Evolutionary conservation across 2,888 invertebrate genomes (phyloP).

Genomic region (Liopterus haemorrhoidalis): DNA sequence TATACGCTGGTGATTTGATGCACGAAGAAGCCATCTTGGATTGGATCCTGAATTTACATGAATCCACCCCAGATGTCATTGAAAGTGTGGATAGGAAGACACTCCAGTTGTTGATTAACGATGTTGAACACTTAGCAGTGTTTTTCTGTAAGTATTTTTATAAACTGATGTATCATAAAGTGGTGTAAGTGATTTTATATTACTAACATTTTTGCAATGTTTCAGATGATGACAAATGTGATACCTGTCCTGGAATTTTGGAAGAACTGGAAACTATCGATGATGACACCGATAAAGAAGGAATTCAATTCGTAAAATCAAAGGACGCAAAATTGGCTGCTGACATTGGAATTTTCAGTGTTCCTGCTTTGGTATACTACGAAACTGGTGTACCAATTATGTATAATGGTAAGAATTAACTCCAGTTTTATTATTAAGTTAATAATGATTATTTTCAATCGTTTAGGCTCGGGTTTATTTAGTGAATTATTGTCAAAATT

Average conservation of each 20-base stretch:
- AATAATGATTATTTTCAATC: not conserved
- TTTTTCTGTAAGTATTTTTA: conserved; percentile 72
- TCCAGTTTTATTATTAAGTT: not conserved
- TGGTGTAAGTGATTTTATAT: conserved; percentile 16
- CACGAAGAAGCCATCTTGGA: conserved; percentile 85
- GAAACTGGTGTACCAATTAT: conserved; percentile 90
- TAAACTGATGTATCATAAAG: conserved; percentile 15
- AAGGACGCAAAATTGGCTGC: conserved; percentile 84
- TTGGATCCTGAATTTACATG: conserved; percentile 82
- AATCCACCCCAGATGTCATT: conserved; percentile 80
- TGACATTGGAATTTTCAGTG: conserved; percentile 86
- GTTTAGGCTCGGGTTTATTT: not conserved
- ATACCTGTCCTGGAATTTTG: conserved; percentile 75
- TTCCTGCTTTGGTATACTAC: conserved; percentile 87
- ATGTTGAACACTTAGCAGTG: conserved; percentile 86
- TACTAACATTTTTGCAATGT: conserved; percentile 15
- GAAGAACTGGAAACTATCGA: conserved; percentile 88
- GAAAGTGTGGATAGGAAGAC: conserved; percentile 88
- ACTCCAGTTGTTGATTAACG: conserved; percentile 79
- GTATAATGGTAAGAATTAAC: conserved; percentile 76
- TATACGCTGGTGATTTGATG: conserved; percentile 84
- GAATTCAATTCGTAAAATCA: conserved; percentile 89
- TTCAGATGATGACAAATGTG: conserved; percentile 77
- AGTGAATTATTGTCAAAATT: too few relatives aligned
- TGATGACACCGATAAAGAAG: conserved; percentile 87